Evolutionary conservation across 1,140 invertebrate species (phyloP), one percentile per base, ranked within the genome.

Genomic region (Trachymyrmex septentrionalis): DNA sequence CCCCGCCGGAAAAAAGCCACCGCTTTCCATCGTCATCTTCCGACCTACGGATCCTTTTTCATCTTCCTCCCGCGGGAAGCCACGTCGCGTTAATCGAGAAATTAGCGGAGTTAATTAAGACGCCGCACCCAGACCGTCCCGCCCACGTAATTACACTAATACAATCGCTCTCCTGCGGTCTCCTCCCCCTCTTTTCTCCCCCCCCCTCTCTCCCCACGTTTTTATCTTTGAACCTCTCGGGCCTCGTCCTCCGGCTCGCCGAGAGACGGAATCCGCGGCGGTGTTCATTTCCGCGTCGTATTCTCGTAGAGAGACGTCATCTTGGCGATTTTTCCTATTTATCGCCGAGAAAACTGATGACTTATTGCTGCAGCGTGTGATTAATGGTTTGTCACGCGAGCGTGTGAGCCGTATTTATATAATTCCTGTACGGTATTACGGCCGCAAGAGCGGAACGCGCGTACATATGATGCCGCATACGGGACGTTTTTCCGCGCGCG

Each of bases 41-140:
- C 76, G 10, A 53, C 24, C 50, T 44, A 27, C 30, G 38, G 38
- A 44, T 6, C 19, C 27, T 73, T 34, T 48, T 63, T 12, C 55
- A 30, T 16, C 24, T 27, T 5, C 27, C 12, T 30, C 59, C 10
- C 57, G 55, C 50, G 27, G 44, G 63, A 78, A 50, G 61, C 5
- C 64, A 19, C 48, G 19, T 78, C 61, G 34, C 21, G 75, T 91
- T 91, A 91, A 91, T 88, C 76, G 90, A 91, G 86, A 88, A 85
- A 91, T 91, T 91, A 87, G 75, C 80, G 50, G 50, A 89, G 80
- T 89, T 91, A 91, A 91, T 91, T 87, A 89, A 91, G 89, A 85
- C 85, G 14, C 89, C 63, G 61, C 85, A 38, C 77, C 76, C 88
- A 21, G 21, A 34, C n/a, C 53, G 30, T 48, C 66, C 69, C 59